These are phyloP conservation scores for Brenthis hecate DNA, from an alignment of 2,888 invertebrate genomes.

Conservation along the genomic window DNA sequence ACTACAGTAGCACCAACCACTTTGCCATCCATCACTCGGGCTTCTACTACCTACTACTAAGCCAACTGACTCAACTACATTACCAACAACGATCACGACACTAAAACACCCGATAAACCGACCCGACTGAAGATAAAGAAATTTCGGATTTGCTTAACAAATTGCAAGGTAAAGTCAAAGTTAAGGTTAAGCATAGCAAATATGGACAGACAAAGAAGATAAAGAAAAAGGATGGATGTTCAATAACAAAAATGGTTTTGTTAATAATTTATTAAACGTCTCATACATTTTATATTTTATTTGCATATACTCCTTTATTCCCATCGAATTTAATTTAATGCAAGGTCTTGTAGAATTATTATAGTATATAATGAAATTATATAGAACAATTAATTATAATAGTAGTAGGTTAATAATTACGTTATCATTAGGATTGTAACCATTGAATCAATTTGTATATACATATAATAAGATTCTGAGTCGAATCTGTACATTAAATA, in stretches of 20 bases:
- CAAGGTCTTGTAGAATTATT: too few relatives aligned
- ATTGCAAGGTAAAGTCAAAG: slow-evolving; percentile 6
- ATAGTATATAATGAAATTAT: too few relatives aligned
- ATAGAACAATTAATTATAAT: too few relatives aligned
- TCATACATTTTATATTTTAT: too few relatives aligned
- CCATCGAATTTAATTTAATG: too few relatives aligned
- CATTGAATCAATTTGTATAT: too few relatives aligned
- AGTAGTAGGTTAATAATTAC: too few relatives aligned
- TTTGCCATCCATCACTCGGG: slow-evolving; percentile 35
- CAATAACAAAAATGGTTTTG: neutral
- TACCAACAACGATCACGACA: neutral
- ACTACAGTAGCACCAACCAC: slow-evolving; percentile 18
- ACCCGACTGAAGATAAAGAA: neutral
- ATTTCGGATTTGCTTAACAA: slow-evolving; percentile 2
- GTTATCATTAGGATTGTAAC: too few relatives aligned
- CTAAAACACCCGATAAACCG: neutral
- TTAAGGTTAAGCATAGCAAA: neutral
- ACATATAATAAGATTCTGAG: too few relatives aligned
- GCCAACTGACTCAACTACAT: neutral
- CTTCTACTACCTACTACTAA: slow-evolving; percentile 21
- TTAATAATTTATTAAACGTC: neutral
- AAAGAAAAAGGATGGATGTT: neutral
- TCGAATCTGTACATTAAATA: too few relatives aligned
- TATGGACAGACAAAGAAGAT: neutral
- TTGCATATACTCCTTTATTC: too few relatives aligned